Base-by-base conservation (phyloP, 2,113 vertebrate genomes). In the Rhinoderma darwinii region DNA sequence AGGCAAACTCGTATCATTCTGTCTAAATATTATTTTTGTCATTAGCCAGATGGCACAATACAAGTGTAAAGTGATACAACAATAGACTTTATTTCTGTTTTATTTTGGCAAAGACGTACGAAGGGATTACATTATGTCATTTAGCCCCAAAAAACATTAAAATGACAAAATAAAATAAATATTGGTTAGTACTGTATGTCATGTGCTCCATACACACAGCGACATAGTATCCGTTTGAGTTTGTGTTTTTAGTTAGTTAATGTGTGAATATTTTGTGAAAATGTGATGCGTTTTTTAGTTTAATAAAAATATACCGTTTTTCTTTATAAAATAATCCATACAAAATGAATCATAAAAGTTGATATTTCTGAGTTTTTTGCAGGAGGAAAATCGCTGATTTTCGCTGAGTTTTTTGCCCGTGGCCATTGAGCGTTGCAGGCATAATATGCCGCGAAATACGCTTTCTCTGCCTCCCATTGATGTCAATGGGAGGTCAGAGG, bases 31-130 rank as follows among this genome's bases (percentile, higher is more conserved):
- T 79, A 56, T 56, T 56, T 30, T 54, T 54, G 30, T 25, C 76
- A 79, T 76, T 76, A 76, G n/a, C 73, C 41, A 76, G 43, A 76
- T 79, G 35, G 77, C 11, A 56, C 51, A 59, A 12, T 79, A 51
- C 47, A 56, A 54, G 35, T 10, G 30, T 56, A 79, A 56, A 79
- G 50, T 4, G 20, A 76, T 47, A 47, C 5, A 32, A 22, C 50
- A 79, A 59, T 79, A 37, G 14, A 76, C 6, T 76, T 47, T 76
- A 76, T n/a, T 44, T 44, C 12, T 75, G 39, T n/a, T 75, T 44
- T 75, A 43, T 47, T 76, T 76, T 76, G 2, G 5, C 39, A 47
- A 30, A 47, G 25, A 30, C 73, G 30, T 27, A 27, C 47, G 39
- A 74, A 43, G 20, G 35, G 68, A 72, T 72, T 72, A 35, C 6